phyloP scores from a whole-genome alignment of 1,140 invertebrate genomes.

The Gonioctena quinquepunctata region DNA sequence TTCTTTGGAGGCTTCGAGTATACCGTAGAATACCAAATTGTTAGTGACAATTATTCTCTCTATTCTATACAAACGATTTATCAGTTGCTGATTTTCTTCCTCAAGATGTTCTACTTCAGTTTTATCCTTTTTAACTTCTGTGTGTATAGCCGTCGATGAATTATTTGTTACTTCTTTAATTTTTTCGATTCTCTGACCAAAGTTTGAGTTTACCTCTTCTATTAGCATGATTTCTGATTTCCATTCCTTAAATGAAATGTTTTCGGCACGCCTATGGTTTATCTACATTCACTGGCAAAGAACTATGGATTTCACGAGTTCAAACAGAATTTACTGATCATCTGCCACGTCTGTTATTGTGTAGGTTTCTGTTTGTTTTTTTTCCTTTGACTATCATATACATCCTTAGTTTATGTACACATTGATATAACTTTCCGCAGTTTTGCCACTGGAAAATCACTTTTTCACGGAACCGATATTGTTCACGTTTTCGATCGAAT shows the following conservation, averaged over 20 bases:
- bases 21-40: too few species aligned
- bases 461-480: too few species aligned
- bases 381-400: too few species aligned
- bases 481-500: too few species aligned
- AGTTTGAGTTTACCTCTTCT: not conserved
- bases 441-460: too few species aligned
- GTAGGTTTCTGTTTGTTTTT: too few species aligned
- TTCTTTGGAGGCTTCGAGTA: not conserved
- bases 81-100: not conserved
- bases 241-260: not conserved
- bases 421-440: too few species aligned
- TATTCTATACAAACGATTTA: not conserved
- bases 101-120: not conserved
- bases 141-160: not conserved
- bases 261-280: not conserved
- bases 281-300: not conserved
- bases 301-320: not conserved
- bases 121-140: not conserved
- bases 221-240: not conserved
- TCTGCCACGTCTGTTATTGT: too few species aligned
- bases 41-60: not conserved
- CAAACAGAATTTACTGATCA: too few species aligned
- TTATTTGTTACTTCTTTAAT: not conserved
- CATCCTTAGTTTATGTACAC: too few species aligned
- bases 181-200: not conserved